phyloP scores from a whole-genome alignment of 2,888 invertebrate species.

The Epsilonema sp. region DNA sequence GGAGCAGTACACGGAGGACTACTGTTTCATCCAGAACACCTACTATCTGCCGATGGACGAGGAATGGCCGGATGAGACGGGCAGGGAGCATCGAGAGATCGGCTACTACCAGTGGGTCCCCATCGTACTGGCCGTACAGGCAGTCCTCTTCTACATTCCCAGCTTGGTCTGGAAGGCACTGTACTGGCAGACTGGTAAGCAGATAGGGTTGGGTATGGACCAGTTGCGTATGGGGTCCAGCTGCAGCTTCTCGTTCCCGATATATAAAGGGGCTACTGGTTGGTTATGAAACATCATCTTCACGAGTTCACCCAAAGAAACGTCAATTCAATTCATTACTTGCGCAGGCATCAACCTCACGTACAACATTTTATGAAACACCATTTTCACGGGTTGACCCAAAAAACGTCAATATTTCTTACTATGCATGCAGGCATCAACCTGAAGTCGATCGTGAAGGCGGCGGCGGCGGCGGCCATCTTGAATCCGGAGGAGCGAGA shows the following conservation, averaged over 20 bases:
- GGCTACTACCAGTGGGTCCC: conserved; percentile 32
- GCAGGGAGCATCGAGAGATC: background rate
- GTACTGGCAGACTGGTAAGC: conserved; percentile 15
- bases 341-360: no score
- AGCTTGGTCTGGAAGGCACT: conserved; percentile 31
- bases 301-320: no score
- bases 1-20: no score
- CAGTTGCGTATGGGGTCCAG: no score
- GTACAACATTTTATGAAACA: no score
- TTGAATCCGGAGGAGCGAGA: conserved; percentile 12
- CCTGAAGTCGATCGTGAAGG: conserved; percentile 16
- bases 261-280: no score
- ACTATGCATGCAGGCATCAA: conserved; percentile 20
- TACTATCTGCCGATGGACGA: conserved; percentile 22
- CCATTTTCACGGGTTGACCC: no score
- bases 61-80: conserved; percentile 18
- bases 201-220: background rate
- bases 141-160: conserved; percentile 30
- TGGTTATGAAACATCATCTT: no score
- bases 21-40: conserved; percentile 26
- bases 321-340: no score
- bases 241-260: no score
- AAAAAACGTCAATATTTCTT: no score
- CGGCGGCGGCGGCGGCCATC: conserved; percentile 17
- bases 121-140: conserved; percentile 30